Evolutionary conservation across 2,797 vertebrate genomes (phyloP), one percentile per base, ranked within the genome.

Genomic region (Scyliorhinus canicula): DNA sequence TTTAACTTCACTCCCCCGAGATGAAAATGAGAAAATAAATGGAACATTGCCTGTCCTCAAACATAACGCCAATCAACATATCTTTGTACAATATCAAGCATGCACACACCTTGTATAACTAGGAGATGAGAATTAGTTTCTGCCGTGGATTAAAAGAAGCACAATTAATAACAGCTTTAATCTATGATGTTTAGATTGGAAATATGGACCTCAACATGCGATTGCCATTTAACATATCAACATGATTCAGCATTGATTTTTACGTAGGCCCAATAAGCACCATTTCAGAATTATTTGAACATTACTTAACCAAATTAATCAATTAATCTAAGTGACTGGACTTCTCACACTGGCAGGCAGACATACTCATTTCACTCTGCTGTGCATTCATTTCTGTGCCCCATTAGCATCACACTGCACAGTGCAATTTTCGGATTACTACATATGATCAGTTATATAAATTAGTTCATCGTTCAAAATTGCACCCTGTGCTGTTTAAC

Each of bases 231-330:
- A 47, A 26, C 47, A 47, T 24, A 47, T 82, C 79, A 82, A 24
- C 21, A 65, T 65, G 88, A 63, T 91, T 65, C 88, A 91, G 60
- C 21, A 91, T 31, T 63, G n/a, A 63, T 19, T 19, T 63, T 50
- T 28, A 28, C 50, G 1, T 35, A 31, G 84, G 31, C 35, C 31
- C 6, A 91, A 24, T 24, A 60, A 14, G 16, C 63, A 16, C 19
- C 44, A 65, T 91, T 91, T 65, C 60, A 91, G 88, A 40, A 90
- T 82, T 55, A 55, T 91, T n/a, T 91, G n/a, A 40, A 65, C 4
- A 63, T 90, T 91, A 57, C n/a, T 63, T 91, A n/a, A 88, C 16
- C 4, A 24, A 40, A 65, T 28, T 65, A 63, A 63, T 91, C 21
- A 65, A 63, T 91, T 44, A 63, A 44, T 21, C 44, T 35, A 91